A percentile compares a stretch with the other conserved stretches of the same genome.
These are phyloP conservation scores for Eristalis tenax DNA, from an alignment of 2,888 invertebrate genomes.

Conservation along the genomic window DNA sequence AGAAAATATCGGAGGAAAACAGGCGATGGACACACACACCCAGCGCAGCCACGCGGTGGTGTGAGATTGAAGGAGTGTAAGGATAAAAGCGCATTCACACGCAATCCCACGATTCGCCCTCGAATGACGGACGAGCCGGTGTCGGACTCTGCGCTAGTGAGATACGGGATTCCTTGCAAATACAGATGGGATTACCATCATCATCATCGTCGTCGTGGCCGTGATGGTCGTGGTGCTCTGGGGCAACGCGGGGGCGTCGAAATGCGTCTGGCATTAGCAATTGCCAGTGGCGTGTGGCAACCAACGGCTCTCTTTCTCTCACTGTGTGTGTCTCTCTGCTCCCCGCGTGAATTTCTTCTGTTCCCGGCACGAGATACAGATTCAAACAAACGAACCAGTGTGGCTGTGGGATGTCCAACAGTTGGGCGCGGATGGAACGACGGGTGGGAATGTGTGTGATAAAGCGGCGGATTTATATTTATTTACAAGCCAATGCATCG, in stretches of 20 bases:
- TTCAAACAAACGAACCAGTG: neutral
- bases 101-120: constrained; percentile 46
- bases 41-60: neutral
- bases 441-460: constrained; percentile 40
- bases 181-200: constrained; percentile 68
- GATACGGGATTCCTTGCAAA: constrained; percentile 66
- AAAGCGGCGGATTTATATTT: constrained; percentile 59
- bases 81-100: constrained; percentile 71
- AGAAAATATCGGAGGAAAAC: neutral
- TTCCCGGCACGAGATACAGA: constrained; percentile 46
- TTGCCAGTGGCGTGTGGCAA: constrained; percentile 36
- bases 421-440: constrained; percentile 18
- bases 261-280: constrained; percentile 40
- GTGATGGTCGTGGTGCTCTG: neutral
- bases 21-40: neutral
- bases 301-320: neutral
- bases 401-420: constrained; percentile 48
- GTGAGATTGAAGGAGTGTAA: constrained; percentile 10
- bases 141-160: constrained; percentile 53
- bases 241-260: neutral
- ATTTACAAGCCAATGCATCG: constrained; percentile 35
- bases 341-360: neutral
- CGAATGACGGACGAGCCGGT: neutral
- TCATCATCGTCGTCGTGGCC: constrained; percentile 30
- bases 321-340: neutral